Evolutionary conservation across 2,797 vertebrate genomes (phyloP).

Genomic region (Peromyscus attwateri): DNA sequence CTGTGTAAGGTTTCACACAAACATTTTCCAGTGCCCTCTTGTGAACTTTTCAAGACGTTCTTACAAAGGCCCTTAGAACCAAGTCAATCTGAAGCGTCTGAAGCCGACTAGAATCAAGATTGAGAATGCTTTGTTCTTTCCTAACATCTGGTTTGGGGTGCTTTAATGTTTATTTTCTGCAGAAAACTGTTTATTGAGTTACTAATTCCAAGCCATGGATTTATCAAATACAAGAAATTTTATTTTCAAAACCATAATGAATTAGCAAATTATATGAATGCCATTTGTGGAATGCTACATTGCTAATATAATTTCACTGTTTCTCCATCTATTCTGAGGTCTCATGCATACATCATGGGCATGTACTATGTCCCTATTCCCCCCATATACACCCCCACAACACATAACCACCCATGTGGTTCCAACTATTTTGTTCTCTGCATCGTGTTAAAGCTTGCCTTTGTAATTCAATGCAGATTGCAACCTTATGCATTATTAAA

Average conservation of each 20-base stretch:
- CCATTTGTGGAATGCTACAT: background rate
- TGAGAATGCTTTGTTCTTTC: background rate
- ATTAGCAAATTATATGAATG: background rate
- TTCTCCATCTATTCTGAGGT: background rate
- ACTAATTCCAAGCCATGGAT: background rate
- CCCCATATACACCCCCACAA: background rate
- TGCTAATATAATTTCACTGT: background rate
- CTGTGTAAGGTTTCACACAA: background rate
- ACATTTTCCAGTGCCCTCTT: background rate
- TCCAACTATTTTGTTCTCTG: too few species aligned
- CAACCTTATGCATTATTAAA: background rate
- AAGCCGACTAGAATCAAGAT: background rate
- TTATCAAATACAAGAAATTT: conserved; percentile 24
- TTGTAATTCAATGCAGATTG: background rate
- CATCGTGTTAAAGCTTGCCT: background rate
- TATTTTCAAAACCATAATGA: conserved; percentile 14
- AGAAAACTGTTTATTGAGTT: conserved; percentile 15
- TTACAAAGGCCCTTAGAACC: background rate
- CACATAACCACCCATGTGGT: background rate
- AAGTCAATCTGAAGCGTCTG: background rate
- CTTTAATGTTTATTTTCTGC: conserved; percentile 31
- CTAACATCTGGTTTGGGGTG: background rate
- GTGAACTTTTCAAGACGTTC: background rate
- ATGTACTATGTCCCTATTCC: background rate
- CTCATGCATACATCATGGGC: background rate